phyloP scores from a whole-genome alignment of 2,888 invertebrate species.

The Sthenelais limicola region DNA sequence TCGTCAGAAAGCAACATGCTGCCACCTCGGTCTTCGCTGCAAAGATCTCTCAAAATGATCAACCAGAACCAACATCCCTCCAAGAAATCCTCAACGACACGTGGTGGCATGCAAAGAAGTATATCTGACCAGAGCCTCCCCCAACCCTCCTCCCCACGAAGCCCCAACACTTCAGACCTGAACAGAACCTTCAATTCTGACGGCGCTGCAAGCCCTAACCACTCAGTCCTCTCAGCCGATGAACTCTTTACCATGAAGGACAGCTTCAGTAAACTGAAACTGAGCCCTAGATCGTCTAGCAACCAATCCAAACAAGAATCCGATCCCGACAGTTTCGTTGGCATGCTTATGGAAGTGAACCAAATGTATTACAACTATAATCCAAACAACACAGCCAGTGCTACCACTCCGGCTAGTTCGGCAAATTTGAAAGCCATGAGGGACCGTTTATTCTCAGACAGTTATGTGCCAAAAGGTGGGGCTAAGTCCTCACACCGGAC shows the following conservation, averaged over 20 bases:
- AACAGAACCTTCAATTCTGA: not conserved
- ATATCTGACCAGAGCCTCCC: conserved; percentile 3
- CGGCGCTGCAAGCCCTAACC: not conserved
- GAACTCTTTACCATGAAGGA: not conserved
- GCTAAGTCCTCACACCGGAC: conserved; percentile 2
- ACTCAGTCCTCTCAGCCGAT: conserved; percentile 21
- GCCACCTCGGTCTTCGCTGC: conserved; percentile 3
- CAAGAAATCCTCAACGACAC: too few species aligned
- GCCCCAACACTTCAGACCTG: conserved; percentile 4
- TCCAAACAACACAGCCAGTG: conserved; percentile 15
- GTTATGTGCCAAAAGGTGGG: not conserved
- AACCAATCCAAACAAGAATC: not conserved
- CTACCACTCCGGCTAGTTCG: conserved; percentile 2
- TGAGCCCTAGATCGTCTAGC: not conserved
- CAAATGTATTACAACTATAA: conserved; percentile 34
- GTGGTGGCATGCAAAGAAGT: conserved; percentile 16
- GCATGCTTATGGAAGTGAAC: conserved; percentile 38
- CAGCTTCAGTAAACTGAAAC: not conserved
- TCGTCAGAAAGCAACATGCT: conserved; percentile 31
- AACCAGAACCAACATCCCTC: conserved; percentile 7
- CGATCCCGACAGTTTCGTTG: conserved; percentile 31
- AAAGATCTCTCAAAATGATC: conserved; percentile 7
- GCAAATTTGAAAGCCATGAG: conserved; percentile 10
- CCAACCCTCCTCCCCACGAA: not conserved
- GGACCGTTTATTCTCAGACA: conserved; percentile 1